Evolutionary conservation across 2,113 vertebrate genomes (phyloP).

Genomic region (human (Homo sapiens)): DNA sequence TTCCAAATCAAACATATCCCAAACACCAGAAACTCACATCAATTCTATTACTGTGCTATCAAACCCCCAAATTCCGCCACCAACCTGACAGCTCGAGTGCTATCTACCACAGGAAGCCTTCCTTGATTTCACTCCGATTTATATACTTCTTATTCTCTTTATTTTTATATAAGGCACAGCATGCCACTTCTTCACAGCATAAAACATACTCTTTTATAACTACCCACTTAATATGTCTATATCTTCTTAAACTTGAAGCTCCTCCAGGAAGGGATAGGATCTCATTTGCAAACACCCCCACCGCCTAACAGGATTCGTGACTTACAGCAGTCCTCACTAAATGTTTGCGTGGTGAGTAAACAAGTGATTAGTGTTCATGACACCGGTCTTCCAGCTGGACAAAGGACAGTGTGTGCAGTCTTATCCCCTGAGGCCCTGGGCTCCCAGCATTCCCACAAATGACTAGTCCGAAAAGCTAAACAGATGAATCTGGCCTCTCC

Average conservation of each 20-base stretch:
- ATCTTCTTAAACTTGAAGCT: not conserved
- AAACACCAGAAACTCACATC: not conserved
- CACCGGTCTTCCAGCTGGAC: not conserved
- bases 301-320: not conserved
- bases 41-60: not conserved
- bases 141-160: not conserved
- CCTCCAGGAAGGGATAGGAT: not conserved
- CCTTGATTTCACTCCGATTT: not conserved
- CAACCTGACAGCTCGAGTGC: not conserved
- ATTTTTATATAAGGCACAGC: not conserved
- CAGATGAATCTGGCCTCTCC: not conserved
- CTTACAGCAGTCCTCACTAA: not conserved
- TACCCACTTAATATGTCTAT: not conserved
- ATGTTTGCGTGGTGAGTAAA: too few relatives aligned
- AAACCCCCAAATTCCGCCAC: not conserved
- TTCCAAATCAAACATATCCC: not conserved
- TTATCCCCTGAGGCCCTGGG: not conserved
- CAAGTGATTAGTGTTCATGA: accelerated
- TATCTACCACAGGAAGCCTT: not conserved
- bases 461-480: not conserved
- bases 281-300: not conserved
- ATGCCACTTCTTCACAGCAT: not conserved
- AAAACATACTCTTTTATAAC: not conserved
- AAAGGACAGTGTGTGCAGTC: not conserved
- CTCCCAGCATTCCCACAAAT: not conserved